Evolutionary conservation across 2,888 invertebrate species (phyloP), one percentile per base, ranked within the genome.

Genomic region (Gerosis bhagava): DNA sequence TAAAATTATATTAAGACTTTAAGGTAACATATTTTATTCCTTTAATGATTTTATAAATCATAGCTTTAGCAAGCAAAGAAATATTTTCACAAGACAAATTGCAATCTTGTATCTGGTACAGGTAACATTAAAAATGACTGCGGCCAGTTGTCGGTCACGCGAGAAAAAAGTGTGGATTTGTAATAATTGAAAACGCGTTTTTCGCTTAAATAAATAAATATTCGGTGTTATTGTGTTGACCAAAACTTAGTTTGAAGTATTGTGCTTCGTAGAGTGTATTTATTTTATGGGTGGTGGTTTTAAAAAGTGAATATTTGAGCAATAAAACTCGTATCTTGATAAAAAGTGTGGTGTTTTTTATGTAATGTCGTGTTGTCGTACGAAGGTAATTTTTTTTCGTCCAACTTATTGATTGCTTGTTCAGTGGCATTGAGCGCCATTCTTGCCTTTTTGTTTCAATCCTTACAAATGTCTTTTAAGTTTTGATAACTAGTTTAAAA

Each of bases 141-240:
- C 74, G 70, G 72, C 73, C 75, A 70, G 69, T 64, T 39, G 39
- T 67, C 59, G 60, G 65, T 67, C 69, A 71, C 68, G 65, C 67
- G 57, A 60, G 59, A 65, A 71, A 72, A 73, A 73, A 70, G 67
- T 70, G 68, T 65, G 63, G 66, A 67, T 70, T 70, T 65, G 56
- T 58, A 51, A 62, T 59, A 55, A 57, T 59, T 65, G 62, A 61
- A 57, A 59, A 63, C 51, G 63, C 63, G 63, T 67, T 71, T 51
- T 44, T 10, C 21, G 28, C 22, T 28, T 8, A 49, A 49, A 21
- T 59, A 58, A 65, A 62, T 64, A 62, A 61, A 60, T 49, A 57
- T 54, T 47, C 25, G 29, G 11, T 43, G 19, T 13, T 43, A 31
- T 24, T 53, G 34, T 32, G n/a, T 29, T 7, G 39, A 13, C 10